Evolutionary conservation across 2,113 vertebrate genomes (phyloP), one percentile per base, ranked within the genome.

Genomic region (Rhinolophus ferrumequinum): DNA sequence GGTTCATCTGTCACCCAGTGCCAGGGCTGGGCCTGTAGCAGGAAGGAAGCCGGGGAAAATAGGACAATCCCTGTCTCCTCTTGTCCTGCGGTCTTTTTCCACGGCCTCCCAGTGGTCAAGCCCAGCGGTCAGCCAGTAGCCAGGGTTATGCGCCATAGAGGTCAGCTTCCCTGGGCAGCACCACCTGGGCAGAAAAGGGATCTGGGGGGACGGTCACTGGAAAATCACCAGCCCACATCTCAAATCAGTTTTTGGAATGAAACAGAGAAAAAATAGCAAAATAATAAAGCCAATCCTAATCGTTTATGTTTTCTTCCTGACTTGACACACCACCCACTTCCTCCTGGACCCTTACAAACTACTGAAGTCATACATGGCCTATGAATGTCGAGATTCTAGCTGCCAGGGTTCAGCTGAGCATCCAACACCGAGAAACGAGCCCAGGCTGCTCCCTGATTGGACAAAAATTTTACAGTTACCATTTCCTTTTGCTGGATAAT

Each of bases 401-500:
- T 83, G 70, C 66, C 69, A 90, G 30, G 80, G 97, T 94, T 97
- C 93, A 97, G 56, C 93, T 95, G 85, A 94, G 56, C 94, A 91
- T 92, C 95, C 50, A 91, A 73, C 69, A 86, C 86, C 93, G 96
- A 96, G 92, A 96, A 98, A 97, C 33, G 95, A 97, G 95, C 58
- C 28, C 81, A 69, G 56, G 47, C 66, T 77, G 38, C 38, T 91
- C 95, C 81, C 73, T 92, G 97, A 97, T 95, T 94, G 97, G 95
- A 94, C 94, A 97, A 94, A 95, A 95, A 93, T 93, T 98, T 97
- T 95, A 81, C 89, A 97, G 97, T 98, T 96, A 95, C 93, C 85
- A 80, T 67, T 72, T 97, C 83, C 81, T 77, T 96, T n/a, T 92
- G 84, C 94, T 54, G 92, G 97, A 98, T 98, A 98, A 98, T 98